Evolutionary conservation across 1,140 invertebrate genomes (phyloP), one percentile per base, ranked within the genome.

Genomic region (Rhyzopertha dominica): DNA sequence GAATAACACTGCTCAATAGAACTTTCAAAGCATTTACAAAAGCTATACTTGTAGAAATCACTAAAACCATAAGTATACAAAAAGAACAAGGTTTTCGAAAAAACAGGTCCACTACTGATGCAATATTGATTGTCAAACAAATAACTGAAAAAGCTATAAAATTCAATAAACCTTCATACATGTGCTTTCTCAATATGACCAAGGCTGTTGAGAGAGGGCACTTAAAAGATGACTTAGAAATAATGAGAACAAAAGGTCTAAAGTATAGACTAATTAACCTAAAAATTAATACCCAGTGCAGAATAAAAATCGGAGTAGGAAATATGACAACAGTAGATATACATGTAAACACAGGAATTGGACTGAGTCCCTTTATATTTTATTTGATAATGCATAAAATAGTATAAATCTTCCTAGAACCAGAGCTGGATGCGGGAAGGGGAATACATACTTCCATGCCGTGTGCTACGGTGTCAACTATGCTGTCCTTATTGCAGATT

Each of bases 41-140:
- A 10, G 25, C 25, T 38, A n/a, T 38, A 18, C 7, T 13, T 24
- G 18, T 12, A 10, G 16, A 32, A 32, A 9, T 32, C 14, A 24
- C 18, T n/a, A 13, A 19, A 38, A n/a, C 10, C 2, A 18, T 38
- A 2, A 16, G 25, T 13, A 23, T 23, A 13, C 23, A 24, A 9
- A 24, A 38, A 24, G 36, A 38, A 38, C 36, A 38, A 20, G 40
- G 5, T 32, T 43, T 32, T 17, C 26, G 29, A 13, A 31, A 31
- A 43, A 43, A 43, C 20, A 8, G 40, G 20, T 32, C 43, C 18
- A 29, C 43, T 16, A 44, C 42, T 14, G 32, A 45, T n/a, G 43
- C 32, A 4, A 36, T 45, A 28, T 45, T 45, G n/a, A 45, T 45
- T 17, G 12, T 45, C 8, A 14, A 22, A 8, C 43, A 45, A 25